Conservation (phyloP, 1,140 invertebrate species). For the Microvelia longipes region DNA sequence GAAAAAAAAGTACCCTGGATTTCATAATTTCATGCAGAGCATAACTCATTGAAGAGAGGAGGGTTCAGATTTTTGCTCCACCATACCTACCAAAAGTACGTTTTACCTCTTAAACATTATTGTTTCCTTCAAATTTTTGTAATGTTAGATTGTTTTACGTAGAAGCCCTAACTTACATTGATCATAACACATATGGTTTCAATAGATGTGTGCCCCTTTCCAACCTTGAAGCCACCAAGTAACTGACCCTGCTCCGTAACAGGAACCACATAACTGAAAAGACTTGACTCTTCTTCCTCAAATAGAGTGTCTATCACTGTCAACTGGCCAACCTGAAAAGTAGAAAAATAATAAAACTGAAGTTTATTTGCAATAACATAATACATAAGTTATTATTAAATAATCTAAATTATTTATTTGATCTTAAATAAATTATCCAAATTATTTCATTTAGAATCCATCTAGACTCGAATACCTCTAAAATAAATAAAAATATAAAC, state of each 20-base stretch:
- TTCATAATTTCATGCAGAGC: too few species aligned
- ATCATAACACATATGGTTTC: background rate
- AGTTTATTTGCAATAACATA: too few species aligned
- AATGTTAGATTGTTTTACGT: background rate
- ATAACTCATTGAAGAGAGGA: too few species aligned
- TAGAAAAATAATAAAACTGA: slow-evolving; percentile 1
- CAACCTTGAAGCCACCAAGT: background rate
- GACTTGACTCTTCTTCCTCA: background rate
- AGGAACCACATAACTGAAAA: background rate
- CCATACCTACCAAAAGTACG: background rate
- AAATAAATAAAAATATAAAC: too few species aligned
- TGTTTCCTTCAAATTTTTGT: background rate
- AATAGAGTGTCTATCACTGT: background rate
- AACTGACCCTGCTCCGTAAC: background rate
- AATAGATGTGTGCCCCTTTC: background rate
- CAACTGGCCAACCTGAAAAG: background rate
- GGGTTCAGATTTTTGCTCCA: too few species aligned
- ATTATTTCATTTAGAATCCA: too few species aligned
- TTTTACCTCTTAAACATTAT: background rate
- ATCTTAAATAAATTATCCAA: too few species aligned
- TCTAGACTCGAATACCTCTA: too few species aligned
- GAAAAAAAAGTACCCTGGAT: too few species aligned
- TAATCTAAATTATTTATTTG: too few species aligned
- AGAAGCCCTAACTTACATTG: background rate
- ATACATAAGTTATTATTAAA: too few species aligned